Evolutionary conservation across 1,140 invertebrate species (phyloP), one percentile per base, ranked within the genome.

Genomic region (Hesperophylax magnus): DNA sequence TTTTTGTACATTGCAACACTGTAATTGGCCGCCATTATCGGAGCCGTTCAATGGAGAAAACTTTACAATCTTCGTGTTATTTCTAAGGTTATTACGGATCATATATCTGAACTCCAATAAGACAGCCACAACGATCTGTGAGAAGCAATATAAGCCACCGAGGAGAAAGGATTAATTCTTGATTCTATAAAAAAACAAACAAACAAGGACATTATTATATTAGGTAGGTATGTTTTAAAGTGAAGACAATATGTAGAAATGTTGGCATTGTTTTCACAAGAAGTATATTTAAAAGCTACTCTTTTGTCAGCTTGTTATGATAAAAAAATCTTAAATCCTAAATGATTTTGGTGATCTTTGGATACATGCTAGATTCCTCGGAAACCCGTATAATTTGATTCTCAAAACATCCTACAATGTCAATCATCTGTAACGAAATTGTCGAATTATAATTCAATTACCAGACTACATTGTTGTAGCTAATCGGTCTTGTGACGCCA

Each of bases 361-460:
- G 18, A 14, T 61, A 61, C 6, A 61, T 61, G 24, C 3, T 15
- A 22, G 61, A 17, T 65, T 65, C 24, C 15, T 7, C 22, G 61
- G 7, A 27, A 27, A 67, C 77, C 76, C 53, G 76, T 79, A 79
- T 82, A 78, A 82, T 82, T 77, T 47, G 39, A 47, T 53, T 39
- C 54, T 75, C n/a, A 53, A 75, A 27, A 75, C 75, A 79, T 79
- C 81, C 78, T 82, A 60, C 81, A 71, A 77, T 82, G 58, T 82
- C 61, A 79, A 82, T 72, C 78, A 82, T 82, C 81, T 34, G 53
- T 14, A 75, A 78, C 81, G 67, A 63, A 79, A 82, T 82, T 82
- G 79, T 82, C 81, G 81, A 79, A 82, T 82, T 82, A 82, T 77
- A 82, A 82, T 76, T 75, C 69, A 75, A 82, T 82, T 82, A 82